These are phyloP conservation scores for Tigriopus japonicus DNA, from an alignment of 1,140 invertebrate species.

Conservation along the genomic window DNA sequence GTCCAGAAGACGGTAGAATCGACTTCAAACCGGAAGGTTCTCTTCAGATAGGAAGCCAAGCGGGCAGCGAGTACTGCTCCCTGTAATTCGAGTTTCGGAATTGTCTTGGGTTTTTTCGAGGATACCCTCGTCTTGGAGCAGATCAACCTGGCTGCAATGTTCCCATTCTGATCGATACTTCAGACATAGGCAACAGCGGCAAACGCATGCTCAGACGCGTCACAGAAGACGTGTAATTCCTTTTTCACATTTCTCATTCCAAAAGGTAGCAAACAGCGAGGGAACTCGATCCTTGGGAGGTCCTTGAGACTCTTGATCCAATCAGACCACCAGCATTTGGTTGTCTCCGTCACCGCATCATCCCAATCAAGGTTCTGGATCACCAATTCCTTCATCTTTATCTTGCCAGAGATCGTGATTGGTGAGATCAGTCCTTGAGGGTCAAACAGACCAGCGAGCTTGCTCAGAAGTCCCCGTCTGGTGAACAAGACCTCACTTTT, in stretches of 20 bases:
- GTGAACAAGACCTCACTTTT: background rate
- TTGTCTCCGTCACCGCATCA: slow-evolving; percentile 11
- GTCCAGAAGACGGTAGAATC: slow-evolving; percentile 14
- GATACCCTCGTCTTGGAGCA: slow-evolving; percentile 25
- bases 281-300: background rate
- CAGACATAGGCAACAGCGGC: slow-evolving; percentile 21
- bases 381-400: slow-evolving; percentile 15
- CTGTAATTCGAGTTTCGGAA: slow-evolving; percentile 31
- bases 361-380: slow-evolving; percentile 13
- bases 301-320: slow-evolving; percentile 10
- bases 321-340: slow-evolving; percentile 15
- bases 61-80: slow-evolving; percentile 25
- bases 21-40: slow-evolving; percentile 4
- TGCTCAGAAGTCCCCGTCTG: slow-evolving; percentile 14
- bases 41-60: slow-evolving; percentile 9
- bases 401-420: slow-evolving; percentile 14
- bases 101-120: slow-evolving; percentile 21
- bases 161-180: background rate
- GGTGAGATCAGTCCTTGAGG: slow-evolving; percentile 19
- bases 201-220: slow-evolving; percentile 21
- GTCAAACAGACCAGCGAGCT: slow-evolving; percentile 19
- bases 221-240: slow-evolving; percentile 21
- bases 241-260: background rate
- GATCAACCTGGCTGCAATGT: slow-evolving; percentile 16
- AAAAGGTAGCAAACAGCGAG: slow-evolving; percentile 2